phyloP scores from a whole-genome alignment of 2,797 vertebrate genomes.

The Notolabrus celidotus region DNA sequence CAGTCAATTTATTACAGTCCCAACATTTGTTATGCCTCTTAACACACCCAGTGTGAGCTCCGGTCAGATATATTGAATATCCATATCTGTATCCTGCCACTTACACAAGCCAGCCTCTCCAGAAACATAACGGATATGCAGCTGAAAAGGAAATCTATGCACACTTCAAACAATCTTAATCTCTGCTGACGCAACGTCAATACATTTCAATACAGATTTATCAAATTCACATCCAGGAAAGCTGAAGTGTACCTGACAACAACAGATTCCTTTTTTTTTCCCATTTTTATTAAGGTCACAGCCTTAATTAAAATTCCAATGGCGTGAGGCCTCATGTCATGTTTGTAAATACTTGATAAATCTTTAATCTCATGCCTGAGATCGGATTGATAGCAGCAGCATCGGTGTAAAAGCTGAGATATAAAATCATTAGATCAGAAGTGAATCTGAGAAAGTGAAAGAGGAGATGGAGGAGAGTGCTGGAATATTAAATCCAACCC shows the following conservation, averaged over 20 bases:
- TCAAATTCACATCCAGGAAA: conserved; percentile 65
- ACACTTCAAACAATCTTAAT: conserved; percentile 84
- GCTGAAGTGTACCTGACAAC: conserved; percentile 59
- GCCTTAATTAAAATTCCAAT: conserved; percentile 61
- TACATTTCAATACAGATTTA: conserved; percentile 78
- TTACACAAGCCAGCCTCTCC: conserved; percentile 66
- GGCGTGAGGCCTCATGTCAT: conserved; percentile 49
- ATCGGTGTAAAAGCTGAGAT: conserved; percentile 42
- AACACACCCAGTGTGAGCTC: conserved; percentile 68
- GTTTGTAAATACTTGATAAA: conserved; percentile 75
- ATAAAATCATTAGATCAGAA: conserved; percentile 67
- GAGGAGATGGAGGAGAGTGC: conserved; percentile 11
- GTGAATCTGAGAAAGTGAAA: conserved; percentile 46
- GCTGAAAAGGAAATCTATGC: conserved; percentile 79
- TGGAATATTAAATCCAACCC: conserved; percentile 63
- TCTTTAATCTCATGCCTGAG: conserved; percentile 73
- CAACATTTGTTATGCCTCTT: conserved; percentile 73
- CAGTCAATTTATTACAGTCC: conserved; percentile 68
- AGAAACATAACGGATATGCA: conserved; percentile 71
- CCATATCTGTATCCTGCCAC: conserved; percentile 74
- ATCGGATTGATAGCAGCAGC: conserved; percentile 62
- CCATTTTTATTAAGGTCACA: conserved; percentile 65
- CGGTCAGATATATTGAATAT: conserved; percentile 78
- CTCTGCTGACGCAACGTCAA: conserved; percentile 70
- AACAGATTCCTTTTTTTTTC: conserved; percentile 45